Evolutionary conservation across 1,140 invertebrate species (phyloP).

Genomic region (Phenacoccus solenopsis): DNA sequence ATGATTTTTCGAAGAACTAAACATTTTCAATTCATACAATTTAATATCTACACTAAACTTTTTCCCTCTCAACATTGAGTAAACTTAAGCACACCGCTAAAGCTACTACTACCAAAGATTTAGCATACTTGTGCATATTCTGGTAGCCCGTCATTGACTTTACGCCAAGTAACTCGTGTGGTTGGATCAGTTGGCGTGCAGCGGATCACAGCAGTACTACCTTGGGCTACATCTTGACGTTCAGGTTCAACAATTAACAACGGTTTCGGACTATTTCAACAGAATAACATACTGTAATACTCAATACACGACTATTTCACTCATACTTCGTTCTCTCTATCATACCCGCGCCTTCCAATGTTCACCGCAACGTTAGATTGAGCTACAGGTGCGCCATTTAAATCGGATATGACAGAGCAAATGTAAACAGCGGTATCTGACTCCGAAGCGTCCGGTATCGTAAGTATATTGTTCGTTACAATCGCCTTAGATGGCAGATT

Average conservation of each 20-base stretch:
- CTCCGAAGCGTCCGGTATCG: constrained; percentile 48
- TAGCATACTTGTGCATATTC: constrained; percentile 42
- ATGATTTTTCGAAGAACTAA: no score
- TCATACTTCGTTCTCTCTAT: no score
- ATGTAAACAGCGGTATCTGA: constrained; percentile 68
- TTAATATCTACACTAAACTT: no score
- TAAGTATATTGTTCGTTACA: constrained; percentile 52
- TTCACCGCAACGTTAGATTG: constrained; percentile 10
- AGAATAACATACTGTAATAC: constrained; percentile 8
- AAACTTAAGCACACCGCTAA: neutral
- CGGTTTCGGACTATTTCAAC: constrained; percentile 34
- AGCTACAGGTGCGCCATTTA: constrained; percentile 18
- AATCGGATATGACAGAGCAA: constrained; percentile 45
- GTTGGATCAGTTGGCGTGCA: constrained; percentile 50
- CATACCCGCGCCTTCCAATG: neutral
- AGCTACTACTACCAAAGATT: neutral
- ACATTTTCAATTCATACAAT: no score
- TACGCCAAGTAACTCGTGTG: constrained; percentile 65
- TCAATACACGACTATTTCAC: no score
- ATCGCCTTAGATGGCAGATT: constrained; percentile 41
- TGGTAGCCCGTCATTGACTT: constrained; percentile 50
- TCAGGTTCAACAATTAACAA: constrained; percentile 48
- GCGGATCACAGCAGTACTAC: constrained; percentile 56
- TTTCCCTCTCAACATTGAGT: no score
- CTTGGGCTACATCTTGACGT: constrained; percentile 59